These are phyloP conservation scores for Drosophila mettleri DNA, from an alignment of 2,888 invertebrate genomes.

Conservation along the genomic window DNA sequence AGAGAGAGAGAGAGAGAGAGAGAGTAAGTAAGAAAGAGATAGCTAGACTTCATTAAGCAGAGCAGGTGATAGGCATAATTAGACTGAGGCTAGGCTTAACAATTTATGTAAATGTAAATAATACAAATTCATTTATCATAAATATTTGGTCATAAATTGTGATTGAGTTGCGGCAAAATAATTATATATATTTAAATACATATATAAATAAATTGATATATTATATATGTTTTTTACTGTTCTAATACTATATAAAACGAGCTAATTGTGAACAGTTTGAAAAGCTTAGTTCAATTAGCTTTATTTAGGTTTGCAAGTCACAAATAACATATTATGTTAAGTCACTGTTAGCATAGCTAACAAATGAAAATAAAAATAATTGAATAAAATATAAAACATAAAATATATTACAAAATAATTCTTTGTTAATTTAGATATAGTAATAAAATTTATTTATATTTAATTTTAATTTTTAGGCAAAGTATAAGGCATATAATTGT, in stretches of 20 bases:
- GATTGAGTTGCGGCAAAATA: constrained; percentile 7
- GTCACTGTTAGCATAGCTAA: background rate
- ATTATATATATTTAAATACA: background rate
- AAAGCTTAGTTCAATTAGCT: background rate
- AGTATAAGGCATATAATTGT: too few species aligned
- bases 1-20: background rate
- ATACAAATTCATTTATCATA: constrained; percentile 2
- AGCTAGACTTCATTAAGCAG: constrained; percentile 3
- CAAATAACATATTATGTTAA: background rate
- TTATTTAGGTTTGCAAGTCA: background rate
- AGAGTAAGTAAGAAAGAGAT: background rate
- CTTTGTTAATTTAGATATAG: too few species aligned
- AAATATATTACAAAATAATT: too few species aligned
- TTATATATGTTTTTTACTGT: too few species aligned
- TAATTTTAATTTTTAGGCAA: too few species aligned
- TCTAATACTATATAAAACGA: background rate
- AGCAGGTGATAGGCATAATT: constrained; percentile 12
- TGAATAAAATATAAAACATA: too few species aligned
- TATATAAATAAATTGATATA: too few species aligned
- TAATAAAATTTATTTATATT: too few species aligned
- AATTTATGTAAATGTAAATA: constrained; percentile 13
- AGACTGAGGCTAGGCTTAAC: background rate
- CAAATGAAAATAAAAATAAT: background rate
- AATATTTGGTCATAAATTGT: constrained; percentile 8
- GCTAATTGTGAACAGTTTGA: background rate